A percentile compares a stretch with the other conserved stretches of the same genome.
phyloP scores from a whole-genome alignment of 2,113 vertebrate species.

The Gambusia holbrooki region DNA sequence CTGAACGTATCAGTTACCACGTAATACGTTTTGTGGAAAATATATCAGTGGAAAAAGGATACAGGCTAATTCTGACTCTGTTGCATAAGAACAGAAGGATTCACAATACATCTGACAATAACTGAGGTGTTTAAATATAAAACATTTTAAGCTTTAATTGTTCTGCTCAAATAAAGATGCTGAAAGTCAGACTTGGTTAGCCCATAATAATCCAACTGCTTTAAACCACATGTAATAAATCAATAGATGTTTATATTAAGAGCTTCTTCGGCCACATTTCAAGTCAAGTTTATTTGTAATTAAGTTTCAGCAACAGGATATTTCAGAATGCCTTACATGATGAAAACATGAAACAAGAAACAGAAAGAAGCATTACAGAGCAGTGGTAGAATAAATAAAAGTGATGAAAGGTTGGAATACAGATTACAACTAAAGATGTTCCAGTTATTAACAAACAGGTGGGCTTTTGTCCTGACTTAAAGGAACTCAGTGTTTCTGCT shows the following conservation, averaged over 20 bases:
- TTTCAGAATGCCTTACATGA: background rate
- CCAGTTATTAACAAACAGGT: too few relatives aligned
- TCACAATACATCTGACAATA: constrained; percentile 21
- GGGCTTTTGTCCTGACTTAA: too few relatives aligned
- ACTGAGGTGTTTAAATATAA: constrained; percentile 1
- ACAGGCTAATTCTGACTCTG: constrained; percentile 16
- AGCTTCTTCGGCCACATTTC: background rate
- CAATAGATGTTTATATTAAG: background rate
- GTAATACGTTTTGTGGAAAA: constrained; percentile 65
- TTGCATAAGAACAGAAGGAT: constrained; percentile 38
- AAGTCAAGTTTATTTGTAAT: background rate
- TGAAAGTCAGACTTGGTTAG: too few relatives aligned
- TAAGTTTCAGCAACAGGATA: background rate
- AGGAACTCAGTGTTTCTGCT: too few relatives aligned
- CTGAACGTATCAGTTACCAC: constrained; percentile 62
- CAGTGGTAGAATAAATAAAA: too few relatives aligned
- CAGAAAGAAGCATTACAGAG: too few relatives aligned
- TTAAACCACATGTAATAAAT: background rate
- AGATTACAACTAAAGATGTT: too few relatives aligned
- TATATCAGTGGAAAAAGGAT: constrained; percentile 41
- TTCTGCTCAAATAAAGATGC: background rate
- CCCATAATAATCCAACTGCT: background rate
- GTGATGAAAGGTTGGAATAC: too few relatives aligned
- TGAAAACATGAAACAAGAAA: too few relatives aligned
- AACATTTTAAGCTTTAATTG: too few relatives aligned